Base-by-base conservation (phyloP, 2,888 invertebrate species). In the Lasius fuliginosus region DNA sequence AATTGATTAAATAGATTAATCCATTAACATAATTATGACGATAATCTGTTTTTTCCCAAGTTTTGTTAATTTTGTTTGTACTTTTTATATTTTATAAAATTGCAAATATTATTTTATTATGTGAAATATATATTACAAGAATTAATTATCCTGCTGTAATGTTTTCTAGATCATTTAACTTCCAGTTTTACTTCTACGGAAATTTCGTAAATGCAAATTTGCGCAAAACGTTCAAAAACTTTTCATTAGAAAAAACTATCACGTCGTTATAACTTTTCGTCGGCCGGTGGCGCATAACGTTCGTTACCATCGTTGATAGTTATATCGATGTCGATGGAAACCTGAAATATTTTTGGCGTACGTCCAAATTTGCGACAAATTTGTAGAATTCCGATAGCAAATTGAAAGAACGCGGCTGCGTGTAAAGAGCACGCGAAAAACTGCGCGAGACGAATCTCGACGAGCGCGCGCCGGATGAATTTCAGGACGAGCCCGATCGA, bases 201-300 rank as follows among this genome's bases (percentile, higher is more conserved):
- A 81, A 49, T 46, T 46, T 46, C 60, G 12, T 53, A 36, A 71
- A 71, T 36, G 53, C 53, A 73, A 46, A 69, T 60, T 60, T 23
- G 9, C 46, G 12, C 33, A 11, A 36, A 60, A 60, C 71, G 23
- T 46, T 60, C 33, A 18, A 42, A 30, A 71, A 73, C 60, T 81
- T 71, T 79, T 60, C 79, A 71, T 27, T 60, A 27, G 33, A 71
- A 33, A 65, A 40, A 69, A 27, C 12, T 18, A 3, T 60, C 60
- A 36, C 46, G 58, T 71, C 60, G 79, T 73, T 71, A 71, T 71
- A 81, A 81, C 73, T 62, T 79, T 69, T 36, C 15, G 40, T 42
- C 73, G 33, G 23, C 15, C 46, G n/a, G 18, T 18, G 27, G 27
- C 33, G 18, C n/a, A 42, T 36, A 71, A 73, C 71, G 23, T 58